Percentiles rank a stretch among this genome's conserved stretches.
phyloP scores from a whole-genome alignment of 2,797 vertebrate genomes.

The Catamblyrhynchus diadema region DNA sequence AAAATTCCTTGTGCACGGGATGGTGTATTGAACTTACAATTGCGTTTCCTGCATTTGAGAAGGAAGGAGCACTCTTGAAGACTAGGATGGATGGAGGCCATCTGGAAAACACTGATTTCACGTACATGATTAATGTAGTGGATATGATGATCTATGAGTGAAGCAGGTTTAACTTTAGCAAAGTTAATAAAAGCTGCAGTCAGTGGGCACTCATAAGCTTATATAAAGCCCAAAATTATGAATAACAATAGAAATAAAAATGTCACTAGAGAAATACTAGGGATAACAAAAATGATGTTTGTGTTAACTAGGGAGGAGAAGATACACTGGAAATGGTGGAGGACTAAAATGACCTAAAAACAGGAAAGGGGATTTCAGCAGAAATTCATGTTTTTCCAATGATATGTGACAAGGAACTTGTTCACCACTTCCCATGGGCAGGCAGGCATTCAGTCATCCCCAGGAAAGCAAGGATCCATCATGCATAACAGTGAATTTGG shows the following conservation, averaged over 20 bases:
- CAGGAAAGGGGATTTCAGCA: neutral
- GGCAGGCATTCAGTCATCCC: neutral
- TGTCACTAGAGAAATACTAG: neutral
- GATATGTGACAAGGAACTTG: rapidly evolving
- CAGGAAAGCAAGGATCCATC: neutral
- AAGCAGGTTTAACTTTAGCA: neutral
- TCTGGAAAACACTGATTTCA: neutral
- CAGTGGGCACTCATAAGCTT: neutral
- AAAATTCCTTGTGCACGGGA: neutral
- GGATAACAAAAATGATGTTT: neutral
- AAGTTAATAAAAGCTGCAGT: neutral
- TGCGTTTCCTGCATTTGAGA: neutral
- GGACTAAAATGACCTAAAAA: neutral
- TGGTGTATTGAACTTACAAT: neutral
- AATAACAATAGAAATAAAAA: neutral
- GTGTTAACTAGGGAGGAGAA: neutral
- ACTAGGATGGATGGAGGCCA: neutral
- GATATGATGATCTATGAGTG: neutral
- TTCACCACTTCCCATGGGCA: neutral
- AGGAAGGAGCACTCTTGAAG: neutral
- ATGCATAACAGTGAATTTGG: rapidly evolving
- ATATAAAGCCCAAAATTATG: neutral
- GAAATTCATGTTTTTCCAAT: neutral
- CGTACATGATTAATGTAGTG: neutral
- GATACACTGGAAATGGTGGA: neutral